Base-by-base conservation (phyloP, 1,140 invertebrate species). In the Oryzaephilus surinamensis region DNA sequence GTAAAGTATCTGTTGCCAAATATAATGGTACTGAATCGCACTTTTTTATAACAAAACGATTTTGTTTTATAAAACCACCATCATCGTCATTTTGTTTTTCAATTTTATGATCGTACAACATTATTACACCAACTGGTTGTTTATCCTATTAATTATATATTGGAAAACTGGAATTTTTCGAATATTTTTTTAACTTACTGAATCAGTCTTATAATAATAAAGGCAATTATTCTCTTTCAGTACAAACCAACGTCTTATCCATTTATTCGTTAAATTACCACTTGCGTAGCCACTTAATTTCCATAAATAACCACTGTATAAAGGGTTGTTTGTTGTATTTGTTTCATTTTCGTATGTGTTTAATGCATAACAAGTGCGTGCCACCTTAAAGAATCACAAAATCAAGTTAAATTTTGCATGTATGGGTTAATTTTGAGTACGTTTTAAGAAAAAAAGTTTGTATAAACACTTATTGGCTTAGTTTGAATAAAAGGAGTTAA, bases 161-260 rank as follows among this genome's bases (percentile, higher is more conserved):
- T 14, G 11, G n/a, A 13, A 12, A 12, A 10, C 16, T 2, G 24
- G 1, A 23, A 6, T 24, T 24, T 10, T 24, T 24, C 10, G 8
- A 27, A 20, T 4, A n/a, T n/a, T n/a, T n/a, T n/a, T n/a, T n/a
- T n/a, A n/a, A 63, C 74, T 72, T 62, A 88, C 83, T 50, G 72
- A 71, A 61, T 92, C 83, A 54, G 79, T 83, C 71, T 93, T 96
- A 64, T 93, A 97, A 65, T 89, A 95, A 65, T 96, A 96, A 28
- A 97, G 71, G 65, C 89, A 94, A 63, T 91, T 87, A 63, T 97
- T 90, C 29, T 80, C 74, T 43, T 91, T 83, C 18, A 97, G 67
- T 27, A 84, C 79, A 64, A 95, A 95, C 85, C 87, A 96, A 30
- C 92, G 69, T 30, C 82, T 71, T 32, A 87, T 80, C 93, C 93